Base-by-base conservation (phyloP, 2,888 invertebrate species). In the Lithosia quadra region DNA sequence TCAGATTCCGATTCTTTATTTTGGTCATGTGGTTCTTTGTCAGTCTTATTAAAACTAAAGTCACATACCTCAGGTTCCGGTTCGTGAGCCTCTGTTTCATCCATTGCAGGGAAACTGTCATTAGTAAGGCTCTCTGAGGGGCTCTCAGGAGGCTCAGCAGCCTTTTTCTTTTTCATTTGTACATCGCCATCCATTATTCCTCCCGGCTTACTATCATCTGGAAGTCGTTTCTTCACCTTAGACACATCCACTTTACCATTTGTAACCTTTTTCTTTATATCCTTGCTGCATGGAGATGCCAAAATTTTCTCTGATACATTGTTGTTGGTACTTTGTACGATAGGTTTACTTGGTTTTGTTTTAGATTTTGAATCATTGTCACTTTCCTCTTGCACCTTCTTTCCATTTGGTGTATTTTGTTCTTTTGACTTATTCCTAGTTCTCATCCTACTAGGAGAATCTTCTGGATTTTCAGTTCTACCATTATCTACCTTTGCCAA, bases 401-500 rank as follows among this genome's bases (percentile, higher is more conserved):
- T 95, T 33, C 90, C 90, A 84, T 91, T 94, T 65, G 95, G 94
- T 77, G 94, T 94, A 71, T 95, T 96, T 90, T 96, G 96, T 93
- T 98, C 97, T 94, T 98, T 97, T 65, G 97, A 96, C 83, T 97
- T 97, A 91, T 98, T 98, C 84, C 98, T 95, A 74, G 98, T 98
- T 89, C 98, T 96, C 97, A 98, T 98, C 91, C 98, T 96, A 89
- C 97, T 98, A 65, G 98, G 98, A 88, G 97, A 97, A 86, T 97
- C 97, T 88, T 98, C 98, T 84, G 96, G 97, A 84, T 96, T 97
- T 66, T 96, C 96, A 96, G 91, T 97, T 97, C 88, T 98, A 53
- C 86, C 81, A 97, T 93, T 98, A 96, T 93, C 98, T 96, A 93
- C 98, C 97, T 95, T 98, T 97, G 93, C 98, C 97, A 89, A 97